Conservation (phyloP, 2,113 vertebrate genomes). For the Sorex araneus region DNA sequence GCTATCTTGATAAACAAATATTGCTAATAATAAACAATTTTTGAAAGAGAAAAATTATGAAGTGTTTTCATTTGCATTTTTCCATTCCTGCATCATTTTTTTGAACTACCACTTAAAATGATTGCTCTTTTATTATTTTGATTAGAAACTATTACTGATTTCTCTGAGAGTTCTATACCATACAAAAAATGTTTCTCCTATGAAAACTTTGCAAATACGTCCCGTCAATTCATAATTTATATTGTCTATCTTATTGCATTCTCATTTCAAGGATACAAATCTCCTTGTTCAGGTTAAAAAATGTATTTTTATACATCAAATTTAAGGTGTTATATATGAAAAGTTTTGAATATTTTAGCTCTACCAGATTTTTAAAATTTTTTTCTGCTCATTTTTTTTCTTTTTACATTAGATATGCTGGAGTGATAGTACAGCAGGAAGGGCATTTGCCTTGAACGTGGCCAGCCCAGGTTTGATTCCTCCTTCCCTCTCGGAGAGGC, state of each 20-base stretch:
- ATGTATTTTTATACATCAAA: background rate
- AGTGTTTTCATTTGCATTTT: background rate
- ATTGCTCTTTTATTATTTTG: background rate
- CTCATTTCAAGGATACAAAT: background rate
- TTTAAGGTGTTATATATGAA: background rate
- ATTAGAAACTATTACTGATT: background rate
- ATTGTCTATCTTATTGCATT: background rate
- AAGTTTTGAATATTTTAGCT: background rate
- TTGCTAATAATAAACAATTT: no score
- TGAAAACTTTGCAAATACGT: background rate
- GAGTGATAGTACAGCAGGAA: no score
- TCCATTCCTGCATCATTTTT: background rate
- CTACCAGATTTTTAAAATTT: background rate
- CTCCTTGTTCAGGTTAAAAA: no score
- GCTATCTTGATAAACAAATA: no score
- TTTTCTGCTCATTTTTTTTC: background rate
- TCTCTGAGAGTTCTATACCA: background rate
- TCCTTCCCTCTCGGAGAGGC: no score
- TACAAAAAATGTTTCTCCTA: background rate
- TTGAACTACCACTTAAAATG: background rate
- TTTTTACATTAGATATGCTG: background rate
- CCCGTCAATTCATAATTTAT: background rate
- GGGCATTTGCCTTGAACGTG: no score
- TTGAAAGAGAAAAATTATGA: background rate
- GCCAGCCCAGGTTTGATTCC: no score